Evolutionary conservation across 2,888 invertebrate genomes (phyloP).

Genomic region (Eupeodes luniger): DNA sequence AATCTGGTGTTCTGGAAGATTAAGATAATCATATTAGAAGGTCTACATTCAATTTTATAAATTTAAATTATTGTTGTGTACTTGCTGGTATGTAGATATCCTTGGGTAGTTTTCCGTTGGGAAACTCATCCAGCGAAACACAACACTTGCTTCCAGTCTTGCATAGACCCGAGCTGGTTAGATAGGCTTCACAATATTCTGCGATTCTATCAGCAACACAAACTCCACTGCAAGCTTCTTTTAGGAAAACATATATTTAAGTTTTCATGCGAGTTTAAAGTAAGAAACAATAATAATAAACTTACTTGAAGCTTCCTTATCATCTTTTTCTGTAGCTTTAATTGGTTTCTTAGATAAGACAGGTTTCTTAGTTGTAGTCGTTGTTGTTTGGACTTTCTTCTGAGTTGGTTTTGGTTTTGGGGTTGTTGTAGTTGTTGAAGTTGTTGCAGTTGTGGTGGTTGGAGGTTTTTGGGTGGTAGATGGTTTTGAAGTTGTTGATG

Average conservation of each 20-base stretch:
- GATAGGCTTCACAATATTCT: slow-evolving; percentile 93
- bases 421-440: slow-evolving; percentile 81
- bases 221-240: slow-evolving; percentile 89
- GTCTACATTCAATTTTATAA: slow-evolving; percentile 66
- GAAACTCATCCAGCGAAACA: slow-evolving; percentile 90
- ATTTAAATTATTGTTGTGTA: slow-evolving; percentile 78
- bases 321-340: slow-evolving; percentile 79
- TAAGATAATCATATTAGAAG: not conserved
- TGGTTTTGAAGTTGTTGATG: slow-evolving; percentile 77
- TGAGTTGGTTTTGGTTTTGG: slow-evolving; percentile 78
- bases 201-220: slow-evolving; percentile 93
- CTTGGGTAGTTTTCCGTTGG: slow-evolving; percentile 87
- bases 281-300: slow-evolving; percentile 9
- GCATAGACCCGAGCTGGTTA: slow-evolving; percentile 90
- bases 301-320: slow-evolving; percentile 76
- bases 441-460: slow-evolving; percentile 79
- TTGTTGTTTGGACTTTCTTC: slow-evolving; percentile 73
- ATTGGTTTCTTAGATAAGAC: slow-evolving; percentile 79
- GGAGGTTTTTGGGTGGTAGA: slow-evolving; percentile 76
- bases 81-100: slow-evolving; percentile 90
- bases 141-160: slow-evolving; percentile 91
- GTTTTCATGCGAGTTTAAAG: no score
- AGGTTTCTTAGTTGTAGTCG: slow-evolving; percentile 78
- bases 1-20: slow-evolving; percentile 81
- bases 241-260: slow-evolving; percentile 30